Percentiles rank a stretch among this genome's conserved stretches.
phyloP scores from a whole-genome alignment of 2,888 invertebrate species.

The Pseudanteris insignis region DNA sequence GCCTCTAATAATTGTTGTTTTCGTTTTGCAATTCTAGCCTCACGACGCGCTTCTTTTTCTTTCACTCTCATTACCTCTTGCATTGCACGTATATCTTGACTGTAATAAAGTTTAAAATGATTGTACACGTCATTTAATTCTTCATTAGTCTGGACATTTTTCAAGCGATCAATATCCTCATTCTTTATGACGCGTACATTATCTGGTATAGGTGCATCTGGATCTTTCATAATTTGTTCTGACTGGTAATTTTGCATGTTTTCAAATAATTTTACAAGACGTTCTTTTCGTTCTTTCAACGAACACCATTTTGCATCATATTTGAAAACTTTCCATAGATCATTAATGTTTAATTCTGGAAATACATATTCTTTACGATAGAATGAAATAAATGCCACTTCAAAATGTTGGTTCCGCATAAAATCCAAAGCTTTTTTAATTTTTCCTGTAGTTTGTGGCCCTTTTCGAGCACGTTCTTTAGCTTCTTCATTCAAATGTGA shows the following conservation, averaged over 20 bases:
- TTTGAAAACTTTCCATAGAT: conserved; percentile 97
- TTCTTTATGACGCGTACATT: conserved; percentile 84
- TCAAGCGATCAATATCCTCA: conserved; percentile 83
- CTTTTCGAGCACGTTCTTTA: conserved; percentile 74
- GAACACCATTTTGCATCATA: conserved; percentile 96
- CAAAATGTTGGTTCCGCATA: conserved; percentile 93
- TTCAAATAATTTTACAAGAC: conserved; percentile 81
- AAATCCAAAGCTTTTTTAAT: conserved; percentile 94
- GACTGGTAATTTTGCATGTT: conserved; percentile 93
- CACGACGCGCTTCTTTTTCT: conserved; percentile 72
- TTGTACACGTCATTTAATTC: conserved; percentile 91
- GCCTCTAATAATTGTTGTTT: conserved; percentile 71
- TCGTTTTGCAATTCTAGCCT: conserved; percentile 67
- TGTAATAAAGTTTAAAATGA: conserved; percentile 93
- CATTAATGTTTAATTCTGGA: conserved; percentile 92
- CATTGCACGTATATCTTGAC: conserved; percentile 84
- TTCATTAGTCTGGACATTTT: conserved; percentile 83
- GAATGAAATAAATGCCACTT: conserved; percentile 98
- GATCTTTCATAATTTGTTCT: conserved; percentile 79
- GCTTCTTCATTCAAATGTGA: conserved; percentile 69
- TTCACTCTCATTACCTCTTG: conserved; percentile 77
- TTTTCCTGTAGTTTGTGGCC: conserved; percentile 80
- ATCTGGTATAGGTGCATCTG: conserved; percentile 85
- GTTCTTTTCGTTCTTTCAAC: conserved; percentile 83
- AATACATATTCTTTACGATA: conserved; percentile 98